A percentile compares a stretch with the other conserved stretches of the same genome.
Evolutionary conservation across 2,113 vertebrate species (phyloP).

Genomic region (Cinclus mexicanus): DNA sequence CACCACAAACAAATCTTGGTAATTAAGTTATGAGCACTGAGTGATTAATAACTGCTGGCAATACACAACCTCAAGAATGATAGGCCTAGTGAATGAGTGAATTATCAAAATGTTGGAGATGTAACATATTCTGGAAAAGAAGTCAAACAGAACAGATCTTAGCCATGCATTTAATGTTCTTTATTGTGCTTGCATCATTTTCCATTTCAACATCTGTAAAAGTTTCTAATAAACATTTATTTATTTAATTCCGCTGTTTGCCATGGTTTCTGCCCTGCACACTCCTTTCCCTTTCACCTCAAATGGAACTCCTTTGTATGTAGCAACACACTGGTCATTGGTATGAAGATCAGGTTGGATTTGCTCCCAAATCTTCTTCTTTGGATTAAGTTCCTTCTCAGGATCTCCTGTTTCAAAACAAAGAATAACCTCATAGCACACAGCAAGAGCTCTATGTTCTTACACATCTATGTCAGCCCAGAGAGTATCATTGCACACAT

Average conservation of each 20-base stretch:
- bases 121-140: neutral
- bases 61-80: neutral
- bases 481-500: neutral
- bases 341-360: constrained; percentile 93
- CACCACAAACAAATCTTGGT: neutral
- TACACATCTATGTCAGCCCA: neutral
- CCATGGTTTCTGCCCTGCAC: constrained; percentile 91
- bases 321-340: constrained; percentile 86
- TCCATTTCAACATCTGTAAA: constrained; percentile 10
- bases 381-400: constrained; percentile 96
- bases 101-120: neutral
- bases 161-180: constrained; percentile 9
- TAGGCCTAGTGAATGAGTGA: neutral
- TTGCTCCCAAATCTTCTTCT: constrained; percentile 98
- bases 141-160: constrained; percentile 3
- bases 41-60: neutral
- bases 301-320: constrained; percentile 90
- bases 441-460: neutral
- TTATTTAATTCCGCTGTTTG: constrained; percentile 91
- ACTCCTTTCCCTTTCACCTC: constrained; percentile 91
- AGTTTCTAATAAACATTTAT: neutral
- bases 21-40: neutral
- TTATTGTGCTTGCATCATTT: constrained; percentile 63
- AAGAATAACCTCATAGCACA: constrained; percentile 5
- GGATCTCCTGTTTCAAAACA: constrained; percentile 84